A percentile compares a stretch with the other conserved stretches of the same genome.
These are phyloP conservation scores for Lipophrys pholis DNA, from an alignment of 2,113 vertebrate species.

Conservation along the genomic window DNA sequence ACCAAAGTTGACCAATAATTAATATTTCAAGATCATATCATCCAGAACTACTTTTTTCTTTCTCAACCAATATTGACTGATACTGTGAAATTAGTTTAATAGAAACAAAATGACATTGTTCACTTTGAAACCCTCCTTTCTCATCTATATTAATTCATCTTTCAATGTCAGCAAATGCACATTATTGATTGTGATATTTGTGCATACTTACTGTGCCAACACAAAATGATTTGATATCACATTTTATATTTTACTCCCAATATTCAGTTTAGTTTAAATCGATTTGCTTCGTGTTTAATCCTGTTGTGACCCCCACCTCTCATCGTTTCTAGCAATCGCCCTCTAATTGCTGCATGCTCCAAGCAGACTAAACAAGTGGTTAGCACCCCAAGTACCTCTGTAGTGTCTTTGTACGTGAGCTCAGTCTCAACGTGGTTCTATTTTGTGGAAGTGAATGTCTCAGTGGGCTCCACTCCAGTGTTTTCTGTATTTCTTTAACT, in stretches of 20 bases:
- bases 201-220: too few species aligned
- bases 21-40: too few species aligned
- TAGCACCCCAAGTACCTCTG: conserved; percentile 75
- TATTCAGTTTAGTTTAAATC: conserved; percentile 19
- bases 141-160: too few species aligned
- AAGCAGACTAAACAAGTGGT: conserved; percentile 82
- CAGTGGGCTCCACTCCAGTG: conserved; percentile 72
- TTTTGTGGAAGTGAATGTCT: conserved; percentile 76
- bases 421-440: conserved; percentile 65
- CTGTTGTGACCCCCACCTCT: conserved; percentile 54
- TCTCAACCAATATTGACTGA: too few species aligned
- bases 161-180: too few species aligned
- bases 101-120: too few species aligned
- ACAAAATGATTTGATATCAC: too few species aligned
- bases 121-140: too few species aligned
- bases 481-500: conserved; percentile 15
- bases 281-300: conserved; percentile 3
- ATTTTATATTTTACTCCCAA: neutral
- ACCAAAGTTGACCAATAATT: too few species aligned
- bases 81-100: too few species aligned
- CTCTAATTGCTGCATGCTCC: conserved; percentile 81
- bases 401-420: conserved; percentile 74
- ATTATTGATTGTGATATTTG: too few species aligned
- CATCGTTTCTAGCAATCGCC: conserved; percentile 35
- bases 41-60: too few species aligned